phyloP scores from a whole-genome alignment of 1,140 invertebrate genomes.

The Steinernema feltiae region DNA sequence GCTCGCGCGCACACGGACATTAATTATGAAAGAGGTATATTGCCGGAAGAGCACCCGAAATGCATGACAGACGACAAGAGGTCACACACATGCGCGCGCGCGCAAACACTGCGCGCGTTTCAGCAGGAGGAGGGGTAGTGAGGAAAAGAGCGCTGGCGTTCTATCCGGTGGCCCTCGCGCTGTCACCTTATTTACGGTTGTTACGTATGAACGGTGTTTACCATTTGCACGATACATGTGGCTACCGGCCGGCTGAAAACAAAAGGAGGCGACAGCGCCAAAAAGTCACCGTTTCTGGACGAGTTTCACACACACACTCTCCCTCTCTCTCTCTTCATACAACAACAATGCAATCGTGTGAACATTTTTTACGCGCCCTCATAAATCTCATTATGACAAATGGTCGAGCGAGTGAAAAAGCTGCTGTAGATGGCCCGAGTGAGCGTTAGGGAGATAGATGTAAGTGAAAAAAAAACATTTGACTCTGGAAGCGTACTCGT shows the following conservation, averaged over 20 bases:
- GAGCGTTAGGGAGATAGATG: not conserved
- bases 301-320: too few relatives aligned
- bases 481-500: not conserved
- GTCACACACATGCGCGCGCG: conserved; percentile 8
- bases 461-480: not conserved
- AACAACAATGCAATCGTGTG: not conserved
- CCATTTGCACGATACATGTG: not conserved
- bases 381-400: conserved; percentile 6
- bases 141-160: not conserved
- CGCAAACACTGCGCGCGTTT: conserved; percentile 7
- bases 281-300: too few relatives aligned
- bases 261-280: too few relatives aligned
- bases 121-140: not conserved
- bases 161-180: not conserved
- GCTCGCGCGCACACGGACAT: not conserved
- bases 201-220: not conserved
- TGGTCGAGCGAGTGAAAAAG: not conserved
- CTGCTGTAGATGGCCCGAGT: not conserved
- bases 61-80: conserved; percentile 12
- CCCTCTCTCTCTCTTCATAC: too few relatives aligned
- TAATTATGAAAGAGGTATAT: conserved; percentile 14
- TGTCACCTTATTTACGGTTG: not conserved
- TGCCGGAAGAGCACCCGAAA: not conserved
- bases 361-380: not conserved
- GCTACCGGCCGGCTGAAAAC: too few relatives aligned